A percentile compares a stretch with the other conserved stretches of the same genome.
These are phyloP conservation scores for Deroptyus accipitrinus DNA, from an alignment of 2,113 vertebrate genomes.

Conservation along the genomic window DNA sequence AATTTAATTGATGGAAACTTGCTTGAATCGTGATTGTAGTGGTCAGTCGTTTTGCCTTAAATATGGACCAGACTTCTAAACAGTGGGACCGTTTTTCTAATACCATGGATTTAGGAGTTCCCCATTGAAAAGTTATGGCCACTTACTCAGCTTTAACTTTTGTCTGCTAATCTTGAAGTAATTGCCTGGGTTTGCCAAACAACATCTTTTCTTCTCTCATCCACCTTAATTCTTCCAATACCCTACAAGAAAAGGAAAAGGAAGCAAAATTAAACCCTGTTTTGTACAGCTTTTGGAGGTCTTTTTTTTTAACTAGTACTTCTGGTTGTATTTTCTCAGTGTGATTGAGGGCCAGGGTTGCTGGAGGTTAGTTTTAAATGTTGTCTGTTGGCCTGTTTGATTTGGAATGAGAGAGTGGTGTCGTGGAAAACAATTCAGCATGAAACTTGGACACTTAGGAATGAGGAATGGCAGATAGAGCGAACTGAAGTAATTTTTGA, in stretches of 20 bases:
- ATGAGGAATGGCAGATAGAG: not conserved
- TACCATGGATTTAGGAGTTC: not conserved
- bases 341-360: not conserved
- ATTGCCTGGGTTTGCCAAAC: not conserved
- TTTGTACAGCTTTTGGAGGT: not conserved
- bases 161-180: not conserved
- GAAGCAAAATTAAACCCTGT: not conserved
- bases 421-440: not conserved
- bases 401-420: not conserved
- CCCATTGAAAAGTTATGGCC: not conserved
- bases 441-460: not conserved
- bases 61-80: not conserved
- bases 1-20: not conserved
- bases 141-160: not conserved
- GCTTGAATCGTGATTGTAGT: not conserved
- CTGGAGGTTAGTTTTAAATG: not conserved
- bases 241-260: not conserved
- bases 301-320: not conserved
- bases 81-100: not conserved
- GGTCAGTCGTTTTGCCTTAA: not conserved
- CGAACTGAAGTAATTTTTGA: not conserved
- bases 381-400: not conserved
- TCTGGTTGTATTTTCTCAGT: not conserved
- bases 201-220: not conserved
- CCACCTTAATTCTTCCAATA: not conserved